A percentile compares a stretch with the other conserved stretches of the same genome.
Conservation (phyloP, 2,113 vertebrate genomes). For the Hyla sarda region DNA sequence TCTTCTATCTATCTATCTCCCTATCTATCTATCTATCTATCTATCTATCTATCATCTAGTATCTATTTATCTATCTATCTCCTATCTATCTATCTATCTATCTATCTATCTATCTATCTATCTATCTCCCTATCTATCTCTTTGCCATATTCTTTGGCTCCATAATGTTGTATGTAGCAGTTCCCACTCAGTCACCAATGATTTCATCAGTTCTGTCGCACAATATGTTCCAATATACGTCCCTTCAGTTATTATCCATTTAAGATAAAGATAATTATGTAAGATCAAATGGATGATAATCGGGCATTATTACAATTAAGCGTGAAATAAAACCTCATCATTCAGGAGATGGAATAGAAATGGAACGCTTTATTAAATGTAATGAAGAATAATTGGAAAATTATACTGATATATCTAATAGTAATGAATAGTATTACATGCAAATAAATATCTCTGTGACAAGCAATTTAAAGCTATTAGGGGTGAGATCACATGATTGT, state of each 20-base stretch:
- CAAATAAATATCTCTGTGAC: background rate
- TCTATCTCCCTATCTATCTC: background rate
- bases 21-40: too few relatives aligned
- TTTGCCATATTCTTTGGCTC: background rate
- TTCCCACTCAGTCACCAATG: background rate
- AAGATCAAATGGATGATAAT: background rate
- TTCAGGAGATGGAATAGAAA: background rate
- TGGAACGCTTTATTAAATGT: background rate
- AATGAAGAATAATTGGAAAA: background rate
- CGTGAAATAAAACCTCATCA: background rate
- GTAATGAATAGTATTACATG: background rate
- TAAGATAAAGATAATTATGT: background rate
- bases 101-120: too few relatives aligned
- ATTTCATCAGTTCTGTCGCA: background rate
- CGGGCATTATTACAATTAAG: background rate
- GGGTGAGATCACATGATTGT: too few relatives aligned
- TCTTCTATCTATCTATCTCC: too few relatives aligned
- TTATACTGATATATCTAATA: background rate
- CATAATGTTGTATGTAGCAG: background rate
- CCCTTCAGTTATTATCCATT: background rate
- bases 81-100: too few relatives aligned
- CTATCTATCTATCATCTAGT: too few relatives aligned
- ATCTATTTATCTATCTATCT: too few relatives aligned
- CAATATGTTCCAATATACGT: background rate
- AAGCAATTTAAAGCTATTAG: background rate